phyloP scores from a whole-genome alignment of 2,797 vertebrate genomes.

The Acanthiza pusilla region DNA sequence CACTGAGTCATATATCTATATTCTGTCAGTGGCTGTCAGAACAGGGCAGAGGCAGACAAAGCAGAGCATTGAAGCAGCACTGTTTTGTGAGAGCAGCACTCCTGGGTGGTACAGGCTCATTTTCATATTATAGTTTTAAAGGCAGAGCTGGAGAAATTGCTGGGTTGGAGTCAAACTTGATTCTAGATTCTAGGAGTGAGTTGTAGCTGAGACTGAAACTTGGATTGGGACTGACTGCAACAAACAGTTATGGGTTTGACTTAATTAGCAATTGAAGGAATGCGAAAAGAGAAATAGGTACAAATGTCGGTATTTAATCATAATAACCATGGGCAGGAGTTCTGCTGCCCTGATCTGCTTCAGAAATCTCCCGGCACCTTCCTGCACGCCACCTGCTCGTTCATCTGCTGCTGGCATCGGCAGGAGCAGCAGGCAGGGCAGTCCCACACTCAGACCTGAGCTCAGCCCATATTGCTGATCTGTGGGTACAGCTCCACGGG shows the following conservation, averaged over 20 bases:
- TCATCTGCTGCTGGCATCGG: constrained; percentile 27
- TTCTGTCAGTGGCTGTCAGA: background rate
- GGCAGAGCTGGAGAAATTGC: background rate
- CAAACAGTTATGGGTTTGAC: background rate
- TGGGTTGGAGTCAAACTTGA: background rate
- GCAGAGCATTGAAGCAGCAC: background rate
- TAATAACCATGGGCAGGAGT: background rate
- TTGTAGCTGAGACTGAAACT: background rate
- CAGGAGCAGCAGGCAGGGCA: background rate
- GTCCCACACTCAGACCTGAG: background rate
- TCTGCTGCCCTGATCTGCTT: background rate
- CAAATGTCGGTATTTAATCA: background rate
- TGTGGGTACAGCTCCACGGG: background rate
- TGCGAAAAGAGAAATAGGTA: background rate
- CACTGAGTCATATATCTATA: background rate
- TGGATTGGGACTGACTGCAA: background rate
- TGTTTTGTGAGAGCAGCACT: background rate
- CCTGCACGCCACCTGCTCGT: background rate
- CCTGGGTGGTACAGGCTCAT: background rate
- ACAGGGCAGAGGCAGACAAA: background rate
- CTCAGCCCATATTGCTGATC: background rate
- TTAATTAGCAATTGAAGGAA: background rate
- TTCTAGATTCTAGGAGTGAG: background rate
- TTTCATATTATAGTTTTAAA: background rate
- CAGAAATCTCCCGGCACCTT: background rate